Evolutionary conservation across 2,797 vertebrate genomes (phyloP), one percentile per base, ranked within the genome.

Genomic region (Rallus crepitans): DNA sequence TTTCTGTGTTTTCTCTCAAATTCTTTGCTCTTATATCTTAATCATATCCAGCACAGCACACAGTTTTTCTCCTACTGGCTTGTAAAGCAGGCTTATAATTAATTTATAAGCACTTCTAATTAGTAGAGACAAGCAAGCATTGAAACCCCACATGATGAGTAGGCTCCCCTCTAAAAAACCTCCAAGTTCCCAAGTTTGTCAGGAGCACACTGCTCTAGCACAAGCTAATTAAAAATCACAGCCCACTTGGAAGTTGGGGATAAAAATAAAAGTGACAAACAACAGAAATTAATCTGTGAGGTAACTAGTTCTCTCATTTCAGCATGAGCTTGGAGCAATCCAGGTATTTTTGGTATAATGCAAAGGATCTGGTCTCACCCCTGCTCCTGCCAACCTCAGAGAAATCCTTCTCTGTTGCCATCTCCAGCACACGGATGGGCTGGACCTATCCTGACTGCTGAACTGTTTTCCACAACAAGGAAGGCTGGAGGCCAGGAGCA

Each of bases 41-140:
- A 84, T 91, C 39, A 53, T 84, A 94, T 35, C 53, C 39, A 84
- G n/a, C 52, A 70, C 28, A 84, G 45, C 45, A 68, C 30, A 81
- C 33, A 55, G 27, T 13, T 89, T 70, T 95, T 82, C 53, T 93
- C 48, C 93, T 70, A 91, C 66, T 93, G 80, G 21, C 79, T 95
- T 91, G 35, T 73, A 93, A 96, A 82, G 28, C 8, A 93, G n/a
- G 12, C 9, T 95, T 87, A 89, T 91, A 91, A 93, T 94, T 94
- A 94, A 94, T 97, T 96, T 95, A 95, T 90, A 94, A 93, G 35
- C 30, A 60, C 27, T 94, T 93, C 87, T 95, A 94, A 94, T 96
- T 94, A 94, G 66, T 53, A 71, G 53, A 93, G 93, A 96, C 85
- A 88, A 79, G 52, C 17, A 78, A 63, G 31, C 60, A 56, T 14